Evolutionary conservation across 2,113 vertebrate species (phyloP).

Genomic region (Tachuris rubrigastra): DNA sequence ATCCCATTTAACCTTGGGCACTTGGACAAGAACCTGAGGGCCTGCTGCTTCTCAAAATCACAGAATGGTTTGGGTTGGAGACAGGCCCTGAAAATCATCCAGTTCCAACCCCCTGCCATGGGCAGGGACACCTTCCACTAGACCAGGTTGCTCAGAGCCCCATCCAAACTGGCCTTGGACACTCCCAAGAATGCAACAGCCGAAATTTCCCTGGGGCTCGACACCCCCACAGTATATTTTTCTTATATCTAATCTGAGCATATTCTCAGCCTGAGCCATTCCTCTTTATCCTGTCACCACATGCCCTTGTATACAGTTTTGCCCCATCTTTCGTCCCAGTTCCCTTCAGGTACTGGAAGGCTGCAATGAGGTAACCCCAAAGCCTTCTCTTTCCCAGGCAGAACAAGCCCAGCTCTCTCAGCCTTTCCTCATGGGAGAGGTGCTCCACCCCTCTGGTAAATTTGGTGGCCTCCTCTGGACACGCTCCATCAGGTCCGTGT

Average conservation of each 20-base stretch:
- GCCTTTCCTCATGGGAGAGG: background rate
- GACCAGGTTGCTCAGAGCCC: accelerated
- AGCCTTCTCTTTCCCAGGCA: background rate
- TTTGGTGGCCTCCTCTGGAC: background rate
- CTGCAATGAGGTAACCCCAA: background rate
- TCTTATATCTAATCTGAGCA: background rate
- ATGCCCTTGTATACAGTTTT: background rate
- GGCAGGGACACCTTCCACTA: background rate
- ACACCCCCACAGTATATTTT: background rate
- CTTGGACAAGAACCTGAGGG: background rate
- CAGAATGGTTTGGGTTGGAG: background rate
- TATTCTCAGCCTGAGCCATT: background rate
- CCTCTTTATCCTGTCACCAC: background rate
- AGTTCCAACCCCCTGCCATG: accelerated
- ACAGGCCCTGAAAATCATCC: too few species aligned
- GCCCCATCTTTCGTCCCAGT: background rate
- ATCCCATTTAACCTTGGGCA: background rate
- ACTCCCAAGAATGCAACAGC: background rate
- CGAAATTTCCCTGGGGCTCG: background rate
- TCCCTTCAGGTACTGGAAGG: background rate
- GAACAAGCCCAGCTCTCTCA: background rate
- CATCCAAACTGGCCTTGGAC: accelerated
- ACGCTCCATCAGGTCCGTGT: background rate
- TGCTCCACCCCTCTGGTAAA: background rate
- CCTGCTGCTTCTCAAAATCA: background rate